These are phyloP conservation scores for Leucopsar rothschildi DNA, from an alignment of 2,113 vertebrate species.

Conservation along the genomic window DNA sequence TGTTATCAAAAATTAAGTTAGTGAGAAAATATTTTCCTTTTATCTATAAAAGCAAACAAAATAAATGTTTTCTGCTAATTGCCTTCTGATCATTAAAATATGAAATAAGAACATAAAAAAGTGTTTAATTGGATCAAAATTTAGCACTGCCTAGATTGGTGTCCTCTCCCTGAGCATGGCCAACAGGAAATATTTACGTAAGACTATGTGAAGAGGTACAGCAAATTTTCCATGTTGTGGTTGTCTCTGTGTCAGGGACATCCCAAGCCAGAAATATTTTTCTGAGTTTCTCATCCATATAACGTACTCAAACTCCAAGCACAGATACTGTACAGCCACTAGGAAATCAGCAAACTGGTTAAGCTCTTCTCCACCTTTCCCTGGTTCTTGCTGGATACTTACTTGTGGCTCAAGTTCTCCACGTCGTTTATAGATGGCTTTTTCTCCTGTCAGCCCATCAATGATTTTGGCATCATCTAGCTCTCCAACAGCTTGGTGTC, in stretches of 20 bases:
- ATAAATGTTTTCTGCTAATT: not conserved
- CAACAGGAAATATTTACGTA: not conserved
- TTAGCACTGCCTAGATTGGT: not conserved
- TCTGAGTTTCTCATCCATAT: not conserved
- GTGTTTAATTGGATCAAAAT: not conserved
- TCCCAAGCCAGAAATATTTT: not conserved
- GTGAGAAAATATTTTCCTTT: not conserved
- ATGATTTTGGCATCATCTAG: slow-evolving; percentile 97
- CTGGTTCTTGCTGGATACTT: not conserved
- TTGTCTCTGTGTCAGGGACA: not conserved
- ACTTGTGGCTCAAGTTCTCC: slow-evolving; percentile 93
- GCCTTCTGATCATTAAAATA: not conserved
- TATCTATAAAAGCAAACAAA: not conserved
- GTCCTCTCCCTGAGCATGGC: not conserved
- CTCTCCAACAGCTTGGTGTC: slow-evolving; percentile 91
- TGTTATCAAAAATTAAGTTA: not conserved
- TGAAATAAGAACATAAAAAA: not conserved
- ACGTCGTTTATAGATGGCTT: slow-evolving; percentile 91
- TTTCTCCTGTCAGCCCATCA: slow-evolving; percentile 93
- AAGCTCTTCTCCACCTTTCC: not conserved
- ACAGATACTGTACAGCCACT: not conserved
- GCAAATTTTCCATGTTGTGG: not conserved
- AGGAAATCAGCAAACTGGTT: not conserved
- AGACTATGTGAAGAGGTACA: not conserved
- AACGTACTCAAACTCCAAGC: not conserved